These are phyloP conservation scores for Conistra vaccinii DNA, from an alignment of 2,888 invertebrate genomes.

Conservation along the genomic window DNA sequence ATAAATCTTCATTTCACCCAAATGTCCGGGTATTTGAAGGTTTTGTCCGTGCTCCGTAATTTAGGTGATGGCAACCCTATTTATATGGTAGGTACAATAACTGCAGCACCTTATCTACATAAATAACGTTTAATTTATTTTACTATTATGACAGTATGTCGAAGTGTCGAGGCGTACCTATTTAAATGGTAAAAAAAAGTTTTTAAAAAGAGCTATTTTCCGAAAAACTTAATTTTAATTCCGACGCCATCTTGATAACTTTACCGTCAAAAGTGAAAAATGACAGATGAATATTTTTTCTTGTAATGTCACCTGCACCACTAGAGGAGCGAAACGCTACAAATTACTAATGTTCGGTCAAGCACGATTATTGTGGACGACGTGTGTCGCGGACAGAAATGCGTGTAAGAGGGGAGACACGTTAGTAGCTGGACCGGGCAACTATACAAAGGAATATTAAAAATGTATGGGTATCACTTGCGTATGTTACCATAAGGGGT, in stretches of 20 bases:
- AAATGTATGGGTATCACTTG: constrained; percentile 65
- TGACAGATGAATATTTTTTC: constrained; percentile 13
- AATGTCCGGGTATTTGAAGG: too few species aligned
- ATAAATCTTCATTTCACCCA: too few species aligned
- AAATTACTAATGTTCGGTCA: constrained; percentile 71
- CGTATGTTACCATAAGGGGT: constrained; percentile 36
- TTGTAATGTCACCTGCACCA: constrained; percentile 50
- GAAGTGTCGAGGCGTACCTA: too few species aligned
- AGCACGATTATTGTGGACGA: constrained; percentile 74
- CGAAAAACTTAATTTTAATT: neutral
- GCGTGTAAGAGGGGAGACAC: constrained; percentile 64
- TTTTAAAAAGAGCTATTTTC: too few species aligned
- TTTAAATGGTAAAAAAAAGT: too few species aligned
- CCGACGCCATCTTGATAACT: constrained; percentile 9
- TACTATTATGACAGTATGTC: neutral
- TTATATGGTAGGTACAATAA: constrained; percentile 26
- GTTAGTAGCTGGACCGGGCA: constrained; percentile 34
- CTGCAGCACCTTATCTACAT: neutral
- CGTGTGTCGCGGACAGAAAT: constrained; percentile 79
- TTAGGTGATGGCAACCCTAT: too few species aligned
- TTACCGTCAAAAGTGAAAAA: constrained; percentile 26
- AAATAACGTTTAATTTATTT: constrained; percentile 5
- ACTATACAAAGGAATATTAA: constrained; percentile 60
- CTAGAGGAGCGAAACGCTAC: constrained; percentile 52
- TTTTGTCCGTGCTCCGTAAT: too few species aligned